These are phyloP conservation scores for Melanostoma scalare DNA, from an alignment of 2,888 invertebrate species.

Conservation along the genomic window DNA sequence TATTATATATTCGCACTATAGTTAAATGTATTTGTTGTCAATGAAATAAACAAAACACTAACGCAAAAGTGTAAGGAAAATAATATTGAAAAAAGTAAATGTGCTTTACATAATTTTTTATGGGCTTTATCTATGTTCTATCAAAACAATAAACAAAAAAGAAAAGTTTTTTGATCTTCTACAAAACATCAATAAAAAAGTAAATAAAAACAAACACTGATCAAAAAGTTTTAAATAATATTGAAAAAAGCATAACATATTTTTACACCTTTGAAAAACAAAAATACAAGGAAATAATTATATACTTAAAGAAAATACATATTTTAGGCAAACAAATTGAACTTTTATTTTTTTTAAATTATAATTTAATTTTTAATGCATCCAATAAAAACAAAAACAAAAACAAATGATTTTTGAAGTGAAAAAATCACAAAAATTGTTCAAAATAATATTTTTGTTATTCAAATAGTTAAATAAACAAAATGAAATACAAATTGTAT, in stretches of 20 bases:
- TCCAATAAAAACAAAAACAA: conserved; percentile 6
- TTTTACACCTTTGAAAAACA: conserved; percentile 61
- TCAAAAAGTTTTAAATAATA: conserved; percentile 43
- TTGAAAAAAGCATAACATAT: conserved; percentile 27
- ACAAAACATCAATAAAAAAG: conserved; percentile 58
- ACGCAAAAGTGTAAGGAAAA: background rate
- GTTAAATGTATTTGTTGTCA: conserved; percentile 38
- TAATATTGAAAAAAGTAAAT: background rate
- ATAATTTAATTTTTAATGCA: conserved; percentile 4
- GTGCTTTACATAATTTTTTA: conserved; percentile 12
- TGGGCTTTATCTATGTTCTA: conserved; percentile 50
- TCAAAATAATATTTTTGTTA: conserved; percentile 54
- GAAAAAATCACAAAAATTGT: conserved; percentile 43
- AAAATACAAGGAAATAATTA: conserved; percentile 49
- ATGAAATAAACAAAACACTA: conserved; percentile 2
- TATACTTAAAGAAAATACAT: conserved; percentile 35
- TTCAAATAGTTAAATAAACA: conserved; percentile 34
- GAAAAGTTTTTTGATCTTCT: conserved; percentile 73
- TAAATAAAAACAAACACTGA: conserved; percentile 22
- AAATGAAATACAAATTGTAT: conserved; percentile 39
- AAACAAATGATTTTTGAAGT: conserved; percentile 1
- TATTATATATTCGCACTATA: conserved; percentile 43
- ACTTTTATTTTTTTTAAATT: conserved; percentile 46
- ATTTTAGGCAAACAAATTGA: conserved; percentile 55
- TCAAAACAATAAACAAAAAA: conserved; percentile 27